Base-by-base conservation (phyloP, 1,140 invertebrate species). In the Drosophila repletoides region DNA sequence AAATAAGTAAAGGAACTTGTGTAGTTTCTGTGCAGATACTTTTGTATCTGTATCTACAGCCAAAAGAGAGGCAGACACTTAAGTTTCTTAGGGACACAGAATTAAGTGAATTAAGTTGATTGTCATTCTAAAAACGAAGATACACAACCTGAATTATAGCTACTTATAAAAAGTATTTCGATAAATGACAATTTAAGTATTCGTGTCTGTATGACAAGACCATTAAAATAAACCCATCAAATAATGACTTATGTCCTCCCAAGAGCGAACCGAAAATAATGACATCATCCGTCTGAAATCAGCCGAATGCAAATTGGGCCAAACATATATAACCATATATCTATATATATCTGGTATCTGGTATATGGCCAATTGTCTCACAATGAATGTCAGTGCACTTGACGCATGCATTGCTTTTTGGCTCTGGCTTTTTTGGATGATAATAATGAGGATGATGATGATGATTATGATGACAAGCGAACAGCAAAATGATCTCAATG, bases 351-450 rank as follows among this genome's bases (percentile, higher is more conserved):
- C n/a, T n/a, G n/a, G n/a, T n/a, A n/a, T n/a, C n/a, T 12, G 31
- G 5, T 31, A 69, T 65, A 46, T 63, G 60, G 79, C 69, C 53
- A 84, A 74, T 83, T 83, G 79, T 68, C 65, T 59, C 7, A 38
- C 12, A 33, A 2, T 61, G 55, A 73, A 70, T 70, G 73, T 73
- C 73, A 76, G 73, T 84, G 79, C 80, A 84, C 74, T 84, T 84
- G 74, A 60, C 51, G 52, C 51, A 72, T 72, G 69, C 58, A 74
- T 40, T 60, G 36, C 17, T 5, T 9, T 29, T 46, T 43, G 52
- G 40, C 17, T 17, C n/a, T n/a, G n/a, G n/a, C n/a, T n/a, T n/a
- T n/a, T n/a, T n/a, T n/a, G n/a, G n/a, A n/a, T n/a, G n/a, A n/a
- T n/a, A n/a, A n/a, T n/a, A n/a, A n/a, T n/a, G n/a, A n/a, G n/a